phyloP scores from a whole-genome alignment of 1,140 invertebrate genomes.

The Frieseomelitta varia region DNA sequence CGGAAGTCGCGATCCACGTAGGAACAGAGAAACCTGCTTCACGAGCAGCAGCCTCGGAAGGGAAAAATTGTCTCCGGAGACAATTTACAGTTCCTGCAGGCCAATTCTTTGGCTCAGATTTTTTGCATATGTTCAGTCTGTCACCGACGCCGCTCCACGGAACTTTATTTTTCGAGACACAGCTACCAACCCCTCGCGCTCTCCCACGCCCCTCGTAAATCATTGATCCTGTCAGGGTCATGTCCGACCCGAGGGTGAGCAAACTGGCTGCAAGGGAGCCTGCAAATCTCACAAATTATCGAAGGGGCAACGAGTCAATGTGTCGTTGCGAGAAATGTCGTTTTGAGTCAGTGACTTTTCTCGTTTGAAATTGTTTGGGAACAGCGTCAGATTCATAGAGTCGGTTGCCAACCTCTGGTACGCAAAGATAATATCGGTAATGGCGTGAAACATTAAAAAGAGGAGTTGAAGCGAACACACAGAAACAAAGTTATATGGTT shows the following conservation, averaged over 20 bases:
- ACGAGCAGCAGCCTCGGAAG: slow-evolving; percentile 9
- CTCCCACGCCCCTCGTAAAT: slow-evolving; percentile 74
- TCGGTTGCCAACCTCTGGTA: too few species aligned
- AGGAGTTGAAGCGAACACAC: too few species aligned
- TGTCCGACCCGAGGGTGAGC: not conserved
- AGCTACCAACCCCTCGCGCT: not conserved
- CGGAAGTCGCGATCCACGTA: slow-evolving; percentile 48
- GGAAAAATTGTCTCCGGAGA: slow-evolving; percentile 72
- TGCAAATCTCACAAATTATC: not conserved
- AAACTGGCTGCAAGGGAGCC: not conserved
- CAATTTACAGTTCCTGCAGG: slow-evolving; percentile 74
- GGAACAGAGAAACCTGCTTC: slow-evolving; percentile 1
- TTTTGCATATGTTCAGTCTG: slow-evolving; percentile 72
- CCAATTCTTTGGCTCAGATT: slow-evolving; percentile 68
- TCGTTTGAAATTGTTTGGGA: not conserved
- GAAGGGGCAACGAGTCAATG: not conserved
- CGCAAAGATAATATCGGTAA: too few species aligned
- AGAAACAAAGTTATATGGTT: too few species aligned
- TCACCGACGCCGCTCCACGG: slow-evolving; percentile 69
- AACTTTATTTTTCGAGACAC: slow-evolving; percentile 75
- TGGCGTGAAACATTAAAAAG: too few species aligned
- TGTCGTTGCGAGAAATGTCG: not conserved
- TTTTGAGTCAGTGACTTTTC: not conserved
- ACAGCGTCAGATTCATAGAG: too few species aligned
- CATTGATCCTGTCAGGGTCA: slow-evolving; percentile 72